Evolutionary conservation across 2,888 invertebrate species (phyloP), one percentile per base, ranked within the genome.

Genomic region (Boloria euphrosyne): DNA sequence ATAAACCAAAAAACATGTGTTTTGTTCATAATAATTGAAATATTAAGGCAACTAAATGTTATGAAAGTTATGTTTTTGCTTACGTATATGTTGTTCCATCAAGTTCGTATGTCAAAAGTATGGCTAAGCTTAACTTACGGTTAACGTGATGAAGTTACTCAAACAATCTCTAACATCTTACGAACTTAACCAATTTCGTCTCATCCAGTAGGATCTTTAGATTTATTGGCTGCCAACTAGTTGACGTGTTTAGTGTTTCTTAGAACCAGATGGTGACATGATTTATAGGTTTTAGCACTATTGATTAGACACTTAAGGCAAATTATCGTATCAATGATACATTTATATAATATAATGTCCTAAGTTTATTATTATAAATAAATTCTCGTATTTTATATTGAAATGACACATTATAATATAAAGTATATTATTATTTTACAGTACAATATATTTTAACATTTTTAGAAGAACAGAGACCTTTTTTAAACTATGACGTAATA

Each of bases 101-200:
- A 57, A 55, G 57, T 53, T 52, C 31, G 44, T 64, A 67, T 46
- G 44, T 55, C 64, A 60, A 63, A 47, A 62, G 54, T 63, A 64
- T 64, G 58, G 58, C 58, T 17, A 58, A 64, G 64, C 63, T 44
- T 57, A 54, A 50, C 75, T 76, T 75, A 77, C 77, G 77, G 75
- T 75, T 76, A 77, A 79, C 75, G 76, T 79, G 69, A 75, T 73
- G 59, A 72, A 71, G 72, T 74, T 76, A 74, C 73, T 81, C 78
- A 84, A 83, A 82, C 83, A 84, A 84, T 84, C 84, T 84, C 80
- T 78, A 76, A 77, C 76, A 75, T 78, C 80, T 76, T 86, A 84
- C 80, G 83, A 86, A 86, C 80, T 86, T 86, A 85, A 81, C 83
- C 84, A 84, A 86, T 85, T 83, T 84, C 72, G 76, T 75, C 73